Conservation (phyloP, 2,797 vertebrate genomes). For the Bovichtus variegatus region DNA sequence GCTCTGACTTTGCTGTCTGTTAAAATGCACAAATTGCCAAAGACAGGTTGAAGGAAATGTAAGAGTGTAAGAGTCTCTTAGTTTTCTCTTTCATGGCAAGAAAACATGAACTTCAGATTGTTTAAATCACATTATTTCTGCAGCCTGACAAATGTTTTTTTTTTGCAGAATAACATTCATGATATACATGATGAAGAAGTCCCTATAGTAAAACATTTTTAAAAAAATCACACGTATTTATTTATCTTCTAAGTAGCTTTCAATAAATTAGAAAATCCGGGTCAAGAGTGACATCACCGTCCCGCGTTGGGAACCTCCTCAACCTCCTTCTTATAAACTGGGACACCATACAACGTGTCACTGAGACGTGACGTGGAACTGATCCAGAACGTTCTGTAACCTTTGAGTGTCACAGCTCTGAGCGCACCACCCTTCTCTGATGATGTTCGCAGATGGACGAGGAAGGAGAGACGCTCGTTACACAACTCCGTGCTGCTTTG, state of each 20-base stretch:
- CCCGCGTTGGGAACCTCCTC: neutral
- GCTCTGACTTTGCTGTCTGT: no score
- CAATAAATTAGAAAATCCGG: neutral
- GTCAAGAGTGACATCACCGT: neutral
- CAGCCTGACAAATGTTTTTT: neutral
- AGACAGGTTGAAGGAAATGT: neutral
- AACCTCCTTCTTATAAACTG: no score
- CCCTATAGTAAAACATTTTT: no score
- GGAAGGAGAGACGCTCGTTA: neutral
- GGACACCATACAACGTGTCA: conserved; percentile 19
- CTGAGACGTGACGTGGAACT: neutral
- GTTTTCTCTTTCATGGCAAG: neutral
- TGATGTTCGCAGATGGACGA: neutral
- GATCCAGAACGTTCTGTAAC: neutral
- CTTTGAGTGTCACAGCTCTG: no score
- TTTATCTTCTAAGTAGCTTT: neutral
- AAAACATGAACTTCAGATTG: neutral
- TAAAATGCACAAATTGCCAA: neutral
- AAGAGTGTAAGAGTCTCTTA: neutral
- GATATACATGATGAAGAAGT: no score
- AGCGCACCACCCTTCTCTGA: no score
- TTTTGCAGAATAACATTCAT: no score
- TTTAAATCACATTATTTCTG: neutral
- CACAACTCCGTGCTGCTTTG: conserved; percentile 14
- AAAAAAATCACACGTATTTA: no score